Conservation (phyloP, 2,888 invertebrate genomes). For the Belgica antarctica region DNA sequence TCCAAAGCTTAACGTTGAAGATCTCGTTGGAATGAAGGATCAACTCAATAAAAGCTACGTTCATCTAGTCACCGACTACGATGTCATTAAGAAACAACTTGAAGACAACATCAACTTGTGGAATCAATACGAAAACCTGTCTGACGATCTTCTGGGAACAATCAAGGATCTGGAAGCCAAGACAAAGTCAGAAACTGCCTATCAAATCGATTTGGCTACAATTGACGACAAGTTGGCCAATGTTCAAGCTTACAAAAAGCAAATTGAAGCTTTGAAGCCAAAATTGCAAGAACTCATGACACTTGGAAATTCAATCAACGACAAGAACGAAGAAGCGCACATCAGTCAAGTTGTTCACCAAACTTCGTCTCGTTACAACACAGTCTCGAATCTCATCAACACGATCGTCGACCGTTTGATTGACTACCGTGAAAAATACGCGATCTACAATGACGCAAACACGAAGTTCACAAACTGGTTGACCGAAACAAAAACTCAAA, state of each 20-base stretch:
- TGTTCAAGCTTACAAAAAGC: slow-evolving; percentile 62
- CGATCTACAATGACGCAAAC: slow-evolving; percentile 69
- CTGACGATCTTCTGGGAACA: slow-evolving; percentile 74
- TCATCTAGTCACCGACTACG: slow-evolving; percentile 65
- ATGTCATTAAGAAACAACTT: slow-evolving; percentile 66
- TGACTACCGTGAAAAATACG: slow-evolving; percentile 65
- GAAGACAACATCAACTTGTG: slow-evolving; percentile 72
- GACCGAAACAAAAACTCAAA: slow-evolving; percentile 68
- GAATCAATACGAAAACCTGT: slow-evolving; percentile 74
- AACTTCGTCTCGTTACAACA: slow-evolving; percentile 71
- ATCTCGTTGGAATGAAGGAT: slow-evolving; percentile 15
- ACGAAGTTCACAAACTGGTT: slow-evolving; percentile 76
- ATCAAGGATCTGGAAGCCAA: slow-evolving; percentile 75
- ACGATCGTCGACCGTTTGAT: slow-evolving; percentile 70
- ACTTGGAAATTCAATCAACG: slow-evolving; percentile 69
- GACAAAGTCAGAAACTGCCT: slow-evolving; percentile 70
- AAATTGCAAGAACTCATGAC: slow-evolving; percentile 67
- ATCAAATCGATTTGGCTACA: slow-evolving; percentile 66
- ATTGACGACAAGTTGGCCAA: slow-evolving; percentile 69
- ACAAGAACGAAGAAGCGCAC: slow-evolving; percentile 78
- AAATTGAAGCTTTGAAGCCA: slow-evolving; percentile 64
- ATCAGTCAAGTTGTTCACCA: slow-evolving; percentile 78
- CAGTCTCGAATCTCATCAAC: slow-evolving; percentile 68
- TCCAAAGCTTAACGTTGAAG: slow-evolving; percentile 20
- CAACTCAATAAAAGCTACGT: slow-evolving; percentile 63